These are phyloP conservation scores for Tachysurus vachellii DNA, from an alignment of 2,113 vertebrate species.

Conservation along the genomic window DNA sequence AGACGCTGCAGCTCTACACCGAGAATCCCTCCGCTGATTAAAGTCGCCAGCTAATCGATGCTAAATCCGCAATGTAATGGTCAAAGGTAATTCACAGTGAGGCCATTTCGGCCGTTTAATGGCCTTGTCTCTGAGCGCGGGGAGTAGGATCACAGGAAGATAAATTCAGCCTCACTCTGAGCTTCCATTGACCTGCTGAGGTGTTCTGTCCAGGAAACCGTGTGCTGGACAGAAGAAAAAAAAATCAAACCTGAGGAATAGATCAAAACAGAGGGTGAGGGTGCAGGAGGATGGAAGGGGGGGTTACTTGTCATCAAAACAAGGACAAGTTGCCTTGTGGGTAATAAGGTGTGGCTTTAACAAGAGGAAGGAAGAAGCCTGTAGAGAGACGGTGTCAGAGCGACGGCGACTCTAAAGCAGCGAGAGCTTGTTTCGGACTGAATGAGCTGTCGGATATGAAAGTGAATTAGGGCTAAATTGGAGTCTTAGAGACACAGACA, in stretches of 20 bases:
- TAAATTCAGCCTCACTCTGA: neutral
- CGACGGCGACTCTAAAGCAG: conserved; percentile 21
- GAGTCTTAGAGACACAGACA: conserved; percentile 49
- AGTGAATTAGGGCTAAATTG: conserved; percentile 57
- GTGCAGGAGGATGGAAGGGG: no score
- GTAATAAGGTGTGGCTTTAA: conserved; percentile 45
- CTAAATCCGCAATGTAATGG: conserved; percentile 35
- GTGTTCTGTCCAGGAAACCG: neutral
- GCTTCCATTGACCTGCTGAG: conserved; percentile 6
- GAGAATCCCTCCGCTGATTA: conserved; percentile 30
- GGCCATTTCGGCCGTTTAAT: conserved; percentile 23
- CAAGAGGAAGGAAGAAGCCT: neutral
- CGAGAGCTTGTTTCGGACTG: conserved; percentile 44
- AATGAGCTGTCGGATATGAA: conserved; percentile 56
- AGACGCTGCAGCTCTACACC: conserved; percentile 7
- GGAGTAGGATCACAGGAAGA: conserved; percentile 4
- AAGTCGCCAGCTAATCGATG: conserved; percentile 38
- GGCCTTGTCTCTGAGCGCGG: conserved; percentile 13
- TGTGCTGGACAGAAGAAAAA: conserved; percentile 1
- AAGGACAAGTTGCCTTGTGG: conserved; percentile 38
- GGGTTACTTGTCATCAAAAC: neutral
- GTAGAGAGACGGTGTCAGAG: conserved; percentile 17
- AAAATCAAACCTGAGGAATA: neutral
- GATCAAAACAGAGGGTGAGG: neutral
- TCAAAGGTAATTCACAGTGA: conserved; percentile 24